These are phyloP conservation scores for Scatophagus argus DNA, from an alignment of 2,113 vertebrate genomes.

Conservation along the genomic window DNA sequence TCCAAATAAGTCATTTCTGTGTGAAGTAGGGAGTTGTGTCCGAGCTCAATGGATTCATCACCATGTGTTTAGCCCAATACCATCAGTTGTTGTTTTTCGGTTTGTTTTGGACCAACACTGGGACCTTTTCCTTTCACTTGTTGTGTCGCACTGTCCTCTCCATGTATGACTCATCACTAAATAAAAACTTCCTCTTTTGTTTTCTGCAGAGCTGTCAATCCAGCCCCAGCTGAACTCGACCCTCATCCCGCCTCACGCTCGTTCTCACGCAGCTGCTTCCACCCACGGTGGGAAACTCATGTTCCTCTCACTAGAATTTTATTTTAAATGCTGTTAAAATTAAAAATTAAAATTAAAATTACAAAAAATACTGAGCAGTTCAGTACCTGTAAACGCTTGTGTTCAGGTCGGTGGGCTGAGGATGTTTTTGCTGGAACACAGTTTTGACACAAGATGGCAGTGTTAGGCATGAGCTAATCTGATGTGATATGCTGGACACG, in stretches of 20 bases:
- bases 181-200: constrained; percentile 25
- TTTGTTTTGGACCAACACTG: neutral
- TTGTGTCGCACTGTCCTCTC: constrained; percentile 3
- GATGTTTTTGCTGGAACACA: neutral
- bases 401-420: neutral
- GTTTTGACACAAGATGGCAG: constrained; percentile 47
- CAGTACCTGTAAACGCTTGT: neutral
- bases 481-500: neutral
- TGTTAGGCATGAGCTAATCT: neutral
- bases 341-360: too few relatives aligned
- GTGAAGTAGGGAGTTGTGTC: neutral
- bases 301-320: neutral
- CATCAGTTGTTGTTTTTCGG: neutral
- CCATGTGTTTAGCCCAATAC: constrained; percentile 1
- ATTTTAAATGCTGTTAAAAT: neutral
- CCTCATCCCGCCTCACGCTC: constrained; percentile 96
- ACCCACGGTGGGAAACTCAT: constrained; percentile 80
- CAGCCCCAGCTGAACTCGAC: constrained; percentile 95
- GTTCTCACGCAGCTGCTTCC: constrained; percentile 92
- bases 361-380: neutral
- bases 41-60: neutral
- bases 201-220: constrained; percentile 92
- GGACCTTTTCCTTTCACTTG: too few relatives aligned
- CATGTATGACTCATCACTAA: constrained; percentile 11
- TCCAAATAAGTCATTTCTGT: neutral